phyloP scores from a whole-genome alignment of 2,888 invertebrate genomes.

The Bhutanitis thaidina region DNA sequence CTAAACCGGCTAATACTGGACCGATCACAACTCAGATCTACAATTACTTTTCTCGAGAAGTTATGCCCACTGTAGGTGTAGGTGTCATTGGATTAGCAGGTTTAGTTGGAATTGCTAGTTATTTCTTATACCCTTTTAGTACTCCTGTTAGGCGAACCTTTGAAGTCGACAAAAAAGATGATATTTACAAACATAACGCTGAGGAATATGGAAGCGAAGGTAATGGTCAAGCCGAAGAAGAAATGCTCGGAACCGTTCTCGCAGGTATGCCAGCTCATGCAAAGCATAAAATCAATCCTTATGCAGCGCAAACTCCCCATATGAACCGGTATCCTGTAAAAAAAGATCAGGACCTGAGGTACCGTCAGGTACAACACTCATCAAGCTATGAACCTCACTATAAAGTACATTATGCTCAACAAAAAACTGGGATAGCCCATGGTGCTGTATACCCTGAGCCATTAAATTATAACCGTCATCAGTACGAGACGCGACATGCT shows the following conservation, averaged over 20 bases:
- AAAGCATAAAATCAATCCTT: conserved; percentile 67
- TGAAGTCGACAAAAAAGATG: conserved; percentile 82
- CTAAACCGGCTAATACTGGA: conserved; percentile 58
- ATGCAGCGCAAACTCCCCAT: conserved; percentile 64
- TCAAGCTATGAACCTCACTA: conserved; percentile 62
- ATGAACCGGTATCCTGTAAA: conserved; percentile 59
- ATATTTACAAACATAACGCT: conserved; percentile 83
- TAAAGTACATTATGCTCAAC: conserved; percentile 65
- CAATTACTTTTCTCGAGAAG: conserved; percentile 87
- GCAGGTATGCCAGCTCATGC: conserved; percentile 83
- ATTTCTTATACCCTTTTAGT: conserved; percentile 87
- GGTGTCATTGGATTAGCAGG: conserved; percentile 87
- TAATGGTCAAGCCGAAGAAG: conserved; percentile 87
- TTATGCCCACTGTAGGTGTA: conserved; percentile 90
- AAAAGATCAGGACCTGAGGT: conserved; percentile 69
- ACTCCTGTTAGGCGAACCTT: conserved; percentile 83
- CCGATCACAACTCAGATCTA: conserved; percentile 87
- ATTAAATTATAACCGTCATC: conserved; percentile 53
- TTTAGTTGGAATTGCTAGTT: conserved; percentile 86
- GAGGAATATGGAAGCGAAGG: conserved; percentile 83
- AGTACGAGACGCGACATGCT: conserved; percentile 65
- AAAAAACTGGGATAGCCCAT: conserved; percentile 72
- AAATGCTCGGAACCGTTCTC: conserved; percentile 86
- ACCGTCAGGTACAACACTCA: conserved; percentile 55
- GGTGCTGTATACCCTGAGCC: conserved; percentile 69